These are phyloP conservation scores for Sebastes iracundus DNA, from an alignment of 2,797 vertebrate genomes.

Conservation along the genomic window DNA sequence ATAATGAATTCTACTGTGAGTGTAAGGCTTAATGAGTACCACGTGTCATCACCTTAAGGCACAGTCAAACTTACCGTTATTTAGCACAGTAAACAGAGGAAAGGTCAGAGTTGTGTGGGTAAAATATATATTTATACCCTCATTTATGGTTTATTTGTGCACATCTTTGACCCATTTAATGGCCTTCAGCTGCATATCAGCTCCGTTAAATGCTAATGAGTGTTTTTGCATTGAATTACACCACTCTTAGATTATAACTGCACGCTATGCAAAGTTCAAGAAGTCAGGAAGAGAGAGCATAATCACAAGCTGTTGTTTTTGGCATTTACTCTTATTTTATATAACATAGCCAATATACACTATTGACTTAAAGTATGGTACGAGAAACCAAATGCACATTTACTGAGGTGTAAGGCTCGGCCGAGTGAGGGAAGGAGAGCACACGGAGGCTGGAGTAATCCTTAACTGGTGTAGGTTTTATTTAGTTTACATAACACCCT, in stretches of 20 bases:
- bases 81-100: not conserved
- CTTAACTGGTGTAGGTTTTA: not conserved
- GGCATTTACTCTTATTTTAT: not conserved
- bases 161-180: slow-evolving; percentile 9
- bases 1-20: slow-evolving; percentile 38
- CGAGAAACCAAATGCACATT: not conserved
- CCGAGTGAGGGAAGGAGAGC: not conserved
- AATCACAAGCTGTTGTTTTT: not conserved
- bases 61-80: slow-evolving; percentile 1
- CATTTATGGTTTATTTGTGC: slow-evolving; percentile 1
- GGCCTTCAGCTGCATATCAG: not conserved
- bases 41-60: slow-evolving; percentile 8
- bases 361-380: not conserved
- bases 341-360: not conserved
- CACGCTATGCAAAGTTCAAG: not conserved
- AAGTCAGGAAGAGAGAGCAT: not conserved
- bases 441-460: not conserved
- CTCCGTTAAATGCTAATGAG: not conserved
- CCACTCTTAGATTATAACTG: not conserved
- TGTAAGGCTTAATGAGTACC: slow-evolving; percentile 19
- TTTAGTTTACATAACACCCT: not conserved
- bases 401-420: not conserved
- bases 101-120: slow-evolving; percentile 4
- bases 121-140: not conserved
- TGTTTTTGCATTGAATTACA: not conserved